Base-by-base conservation (phyloP, 35 echinoderm and acorn worm species). In the Strongylocentrotus purpuratus region DNA sequence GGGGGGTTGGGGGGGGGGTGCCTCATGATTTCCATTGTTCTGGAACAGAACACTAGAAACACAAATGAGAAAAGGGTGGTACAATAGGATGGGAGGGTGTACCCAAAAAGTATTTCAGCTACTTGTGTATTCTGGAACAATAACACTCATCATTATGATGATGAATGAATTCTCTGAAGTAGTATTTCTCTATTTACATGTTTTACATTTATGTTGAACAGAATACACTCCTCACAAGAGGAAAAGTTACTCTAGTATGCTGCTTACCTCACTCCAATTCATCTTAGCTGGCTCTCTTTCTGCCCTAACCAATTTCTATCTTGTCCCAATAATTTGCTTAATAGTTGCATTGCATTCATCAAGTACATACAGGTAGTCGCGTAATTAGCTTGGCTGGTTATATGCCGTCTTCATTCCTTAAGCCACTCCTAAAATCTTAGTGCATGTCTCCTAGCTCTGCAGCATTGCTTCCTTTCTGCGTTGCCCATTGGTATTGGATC, bases 151-250 rank as follows among this genome's bases (percentile, higher is more conserved):
- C 65, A 78, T 78, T 28, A 78, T n/a, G 65, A 28, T 28, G 48
- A 70, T 70, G 61, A 41, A 59, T 59, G 52, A 78, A n/a, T 78
- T 78, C 20, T 78, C 28, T 28, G 65, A 59, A 11, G 11, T 78
- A 78, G 65, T 78, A 78, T 78, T 78, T 78, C 25, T 78, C 65
- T 78, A 78, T 78, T 78, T 78, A 78, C 65, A 78, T 78, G 65
- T 78, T 28, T 59, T 28, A 22, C 7, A 28, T 71, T 78, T 78
- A 18, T 78, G 4, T 78, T 78, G 25, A 78, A 78, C 65, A 25
- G 65, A 78, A 78, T 78, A 78, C 65, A 78, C 7, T 15, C 22
- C 65, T 78, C 28, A 18, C 28, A 7, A 0, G 7, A 78, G 65
- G 65, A 15, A 28, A 28, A 25, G 65, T n/a, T 18, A 78, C 65